A percentile compares a stretch with the other conserved stretches of the same genome.
phyloP scores from a whole-genome alignment of 1,140 invertebrate genomes.

The Phthorimaea operculella region DNA sequence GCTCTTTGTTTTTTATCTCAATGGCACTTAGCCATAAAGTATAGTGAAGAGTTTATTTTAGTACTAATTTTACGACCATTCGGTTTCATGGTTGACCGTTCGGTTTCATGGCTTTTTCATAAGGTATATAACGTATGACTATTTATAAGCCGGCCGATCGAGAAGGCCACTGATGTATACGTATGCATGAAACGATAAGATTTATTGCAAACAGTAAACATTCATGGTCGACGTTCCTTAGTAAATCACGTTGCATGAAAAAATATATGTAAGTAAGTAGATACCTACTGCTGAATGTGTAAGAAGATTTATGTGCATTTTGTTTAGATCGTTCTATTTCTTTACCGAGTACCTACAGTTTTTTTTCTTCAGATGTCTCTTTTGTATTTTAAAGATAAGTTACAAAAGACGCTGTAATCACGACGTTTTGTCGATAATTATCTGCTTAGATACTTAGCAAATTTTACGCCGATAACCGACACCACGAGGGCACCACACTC shows the following conservation, averaged over 20 bases:
- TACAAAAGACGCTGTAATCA: not conserved
- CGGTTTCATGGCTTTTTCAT: conserved; percentile 16
- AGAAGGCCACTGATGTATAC: conserved; percentile 19
- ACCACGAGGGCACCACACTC: no score
- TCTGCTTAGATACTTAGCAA: no score
- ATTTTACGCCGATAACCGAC: no score
- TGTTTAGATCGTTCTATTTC: not conserved
- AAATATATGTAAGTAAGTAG: not conserved
- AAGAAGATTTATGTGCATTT: not conserved
- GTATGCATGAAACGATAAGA: conserved; percentile 22
- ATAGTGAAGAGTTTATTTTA: not conserved
- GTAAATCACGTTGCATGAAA: conserved; percentile 20
- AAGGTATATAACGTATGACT: conserved; percentile 9
- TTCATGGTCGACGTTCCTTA: conserved; percentile 20
- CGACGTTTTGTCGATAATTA: no score
- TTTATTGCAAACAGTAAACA: conserved; percentile 23
- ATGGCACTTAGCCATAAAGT: not conserved
- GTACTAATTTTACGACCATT: not conserved
- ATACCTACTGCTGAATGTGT: not conserved
- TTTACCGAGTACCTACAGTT: not conserved
- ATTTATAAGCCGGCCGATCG: conserved; percentile 21
- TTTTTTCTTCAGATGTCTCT: not conserved
- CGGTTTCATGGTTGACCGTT: conserved; percentile 12
- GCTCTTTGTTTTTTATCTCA: conserved; percentile 18
- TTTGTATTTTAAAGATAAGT: not conserved